Conservation (phyloP, 2,797 vertebrate species). For the Cossypha caffra region DNA sequence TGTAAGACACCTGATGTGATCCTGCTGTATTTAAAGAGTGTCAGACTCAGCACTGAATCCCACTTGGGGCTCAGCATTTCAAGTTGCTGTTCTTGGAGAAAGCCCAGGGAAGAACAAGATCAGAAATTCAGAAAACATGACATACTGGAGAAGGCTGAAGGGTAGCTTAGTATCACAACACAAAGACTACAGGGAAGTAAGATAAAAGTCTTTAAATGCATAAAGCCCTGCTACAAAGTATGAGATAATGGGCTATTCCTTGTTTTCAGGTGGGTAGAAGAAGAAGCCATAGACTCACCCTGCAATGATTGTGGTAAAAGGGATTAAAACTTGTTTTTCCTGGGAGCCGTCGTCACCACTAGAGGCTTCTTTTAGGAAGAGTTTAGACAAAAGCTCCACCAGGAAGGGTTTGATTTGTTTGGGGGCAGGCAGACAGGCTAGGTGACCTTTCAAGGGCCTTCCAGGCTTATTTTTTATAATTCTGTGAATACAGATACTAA, state of each 20-base stretch:
- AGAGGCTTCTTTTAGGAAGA: slow-evolving; percentile 48
- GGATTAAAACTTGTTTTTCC: slow-evolving; percentile 63
- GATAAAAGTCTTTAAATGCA: slow-evolving; percentile 63
- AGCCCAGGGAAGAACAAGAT: slow-evolving; percentile 18
- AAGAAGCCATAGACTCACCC: slow-evolving; percentile 11
- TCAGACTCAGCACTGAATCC: background rate
- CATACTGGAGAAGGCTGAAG: slow-evolving; percentile 66
- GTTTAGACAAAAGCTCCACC: slow-evolving; percentile 50
- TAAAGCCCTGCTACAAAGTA: slow-evolving; percentile 52
- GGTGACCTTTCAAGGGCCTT: slow-evolving; percentile 53
- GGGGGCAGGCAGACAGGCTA: slow-evolving; percentile 57
- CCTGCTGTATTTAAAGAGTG: background rate
- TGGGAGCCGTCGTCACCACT: slow-evolving; percentile 34
- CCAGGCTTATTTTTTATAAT: slow-evolving; percentile 64
- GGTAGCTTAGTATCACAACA: slow-evolving; percentile 45
- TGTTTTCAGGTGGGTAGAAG: slow-evolving; percentile 49
- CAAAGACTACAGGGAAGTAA: slow-evolving; percentile 40
- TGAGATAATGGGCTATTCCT: slow-evolving; percentile 48
- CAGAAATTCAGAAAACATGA: slow-evolving; percentile 62
- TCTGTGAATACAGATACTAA: slow-evolving; percentile 5
- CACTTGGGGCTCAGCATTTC: background rate
- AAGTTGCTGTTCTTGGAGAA: slow-evolving; percentile 24
- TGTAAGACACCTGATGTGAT: slow-evolving; percentile 31
- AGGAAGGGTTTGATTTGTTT: slow-evolving; percentile 31
- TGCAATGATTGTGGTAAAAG: slow-evolving; percentile 13